These are phyloP conservation scores for Ploceus nigricollis DNA, from an alignment of 2,113 vertebrate genomes.

Conservation along the genomic window DNA sequence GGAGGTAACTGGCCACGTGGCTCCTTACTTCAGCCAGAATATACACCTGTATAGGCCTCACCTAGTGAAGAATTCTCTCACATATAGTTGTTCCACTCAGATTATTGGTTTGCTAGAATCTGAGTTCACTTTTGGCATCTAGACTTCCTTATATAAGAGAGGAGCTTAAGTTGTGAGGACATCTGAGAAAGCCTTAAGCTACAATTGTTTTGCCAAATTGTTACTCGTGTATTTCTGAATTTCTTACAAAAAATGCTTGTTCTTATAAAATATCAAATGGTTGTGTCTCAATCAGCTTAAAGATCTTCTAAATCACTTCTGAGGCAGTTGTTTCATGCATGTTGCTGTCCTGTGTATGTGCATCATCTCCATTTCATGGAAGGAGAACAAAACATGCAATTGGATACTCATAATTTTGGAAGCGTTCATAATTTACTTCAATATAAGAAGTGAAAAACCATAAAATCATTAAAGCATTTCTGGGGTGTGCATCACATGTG, in stretches of 20 bases:
- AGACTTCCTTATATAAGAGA: neutral
- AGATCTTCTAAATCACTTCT: neutral
- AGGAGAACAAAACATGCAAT: neutral
- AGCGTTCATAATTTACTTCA: neutral
- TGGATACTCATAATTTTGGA: neutral
- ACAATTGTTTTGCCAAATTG: neutral
- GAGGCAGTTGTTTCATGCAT: neutral
- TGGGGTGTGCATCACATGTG: neutral
- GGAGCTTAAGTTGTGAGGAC: neutral
- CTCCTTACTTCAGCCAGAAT: neutral
- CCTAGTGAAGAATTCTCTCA: neutral
- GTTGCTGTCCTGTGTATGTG: neutral
- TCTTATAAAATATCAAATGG: neutral
- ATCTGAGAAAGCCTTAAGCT: neutral
- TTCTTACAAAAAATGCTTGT: neutral
- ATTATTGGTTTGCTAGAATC: neutral
- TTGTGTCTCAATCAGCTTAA: neutral
- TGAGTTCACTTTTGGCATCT: neutral
- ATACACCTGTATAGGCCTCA: neutral
- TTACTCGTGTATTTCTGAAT: neutral
- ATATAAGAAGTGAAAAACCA: neutral
- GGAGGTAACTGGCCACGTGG: neutral
- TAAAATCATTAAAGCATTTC: neutral
- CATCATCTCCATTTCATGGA: neutral
- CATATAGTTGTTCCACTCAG: neutral